Percentiles rank a stretch among this genome's conserved stretches.
phyloP scores from a whole-genome alignment of 2,113 vertebrate species.

The Cygnus buccinator region DNA sequence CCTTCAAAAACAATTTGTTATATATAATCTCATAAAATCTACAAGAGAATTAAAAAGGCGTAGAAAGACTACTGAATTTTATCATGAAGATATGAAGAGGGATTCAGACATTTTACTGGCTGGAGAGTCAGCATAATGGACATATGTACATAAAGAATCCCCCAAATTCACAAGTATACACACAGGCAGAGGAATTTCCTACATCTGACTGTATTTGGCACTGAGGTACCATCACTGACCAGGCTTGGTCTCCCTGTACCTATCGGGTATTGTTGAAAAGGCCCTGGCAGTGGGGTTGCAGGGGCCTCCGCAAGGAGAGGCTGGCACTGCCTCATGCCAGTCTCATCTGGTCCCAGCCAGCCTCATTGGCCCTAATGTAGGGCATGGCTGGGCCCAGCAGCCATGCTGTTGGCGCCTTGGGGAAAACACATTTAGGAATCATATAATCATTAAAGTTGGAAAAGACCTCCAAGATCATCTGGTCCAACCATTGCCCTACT shows the following conservation, averaged over 20 bases:
- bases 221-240: rapidly evolving
- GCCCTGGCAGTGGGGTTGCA: neutral
- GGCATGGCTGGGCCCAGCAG: neutral
- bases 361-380: rapidly evolving
- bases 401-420: no score
- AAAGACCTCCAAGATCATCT: no score
- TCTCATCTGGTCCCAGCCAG: rapidly evolving
- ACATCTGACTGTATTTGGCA: no score
- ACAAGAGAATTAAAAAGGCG: neutral
- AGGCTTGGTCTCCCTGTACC: rapidly evolving
- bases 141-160: neutral
- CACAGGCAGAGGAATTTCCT: rapidly evolving
- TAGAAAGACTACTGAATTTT: neutral
- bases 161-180: no score
- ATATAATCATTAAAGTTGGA: no score
- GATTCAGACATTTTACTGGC: neutral
- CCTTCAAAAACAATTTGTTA: neutral
- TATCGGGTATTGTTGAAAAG: rapidly evolving
- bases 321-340: no score
- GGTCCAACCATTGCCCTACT: no score
- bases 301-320: neutral
- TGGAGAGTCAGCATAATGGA: neutral
- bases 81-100: neutral
- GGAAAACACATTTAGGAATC: neutral
- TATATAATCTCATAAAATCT: neutral